Conservation (phyloP, 2,797 vertebrate species). For the Furcifer pardalis region DNA sequence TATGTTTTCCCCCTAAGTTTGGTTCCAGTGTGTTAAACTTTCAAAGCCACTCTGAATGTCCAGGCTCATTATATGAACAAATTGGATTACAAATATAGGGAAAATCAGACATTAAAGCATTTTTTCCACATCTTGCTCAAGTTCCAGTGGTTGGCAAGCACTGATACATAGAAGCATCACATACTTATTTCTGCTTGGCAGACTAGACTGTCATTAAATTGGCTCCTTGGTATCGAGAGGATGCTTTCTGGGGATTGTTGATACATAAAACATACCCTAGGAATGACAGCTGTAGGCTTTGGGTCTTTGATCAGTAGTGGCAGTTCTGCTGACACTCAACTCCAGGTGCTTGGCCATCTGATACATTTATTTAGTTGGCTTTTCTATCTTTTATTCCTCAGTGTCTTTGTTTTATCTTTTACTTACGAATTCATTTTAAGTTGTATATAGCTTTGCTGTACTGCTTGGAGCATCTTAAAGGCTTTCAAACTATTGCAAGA, state of each 20-base stretch:
- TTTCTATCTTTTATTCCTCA: background rate
- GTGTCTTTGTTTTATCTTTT: background rate
- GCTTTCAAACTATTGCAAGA: background rate
- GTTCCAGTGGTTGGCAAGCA: background rate
- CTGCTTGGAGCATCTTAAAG: background rate
- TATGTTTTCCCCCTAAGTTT: background rate
- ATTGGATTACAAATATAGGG: background rate
- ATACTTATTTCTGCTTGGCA: background rate
- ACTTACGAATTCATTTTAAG: background rate
- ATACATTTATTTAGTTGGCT: background rate
- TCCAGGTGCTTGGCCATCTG: background rate
- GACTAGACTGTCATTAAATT: background rate
- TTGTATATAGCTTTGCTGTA: background rate
- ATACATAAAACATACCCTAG: background rate
- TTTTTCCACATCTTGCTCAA: slow-evolving; percentile 23
- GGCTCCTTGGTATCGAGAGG: background rate
- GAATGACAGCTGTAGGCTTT: background rate
- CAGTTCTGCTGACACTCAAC: background rate
- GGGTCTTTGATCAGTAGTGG: background rate
- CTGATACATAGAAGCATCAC: background rate
- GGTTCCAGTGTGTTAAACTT: background rate
- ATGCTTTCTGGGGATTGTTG: slow-evolving; percentile 3
- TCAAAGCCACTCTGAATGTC: background rate
- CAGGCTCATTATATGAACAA: background rate
- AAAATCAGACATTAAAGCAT: background rate